Evolutionary conservation across 2,113 vertebrate species (phyloP).

Genomic region (Chlamydotis undulata): DNA sequence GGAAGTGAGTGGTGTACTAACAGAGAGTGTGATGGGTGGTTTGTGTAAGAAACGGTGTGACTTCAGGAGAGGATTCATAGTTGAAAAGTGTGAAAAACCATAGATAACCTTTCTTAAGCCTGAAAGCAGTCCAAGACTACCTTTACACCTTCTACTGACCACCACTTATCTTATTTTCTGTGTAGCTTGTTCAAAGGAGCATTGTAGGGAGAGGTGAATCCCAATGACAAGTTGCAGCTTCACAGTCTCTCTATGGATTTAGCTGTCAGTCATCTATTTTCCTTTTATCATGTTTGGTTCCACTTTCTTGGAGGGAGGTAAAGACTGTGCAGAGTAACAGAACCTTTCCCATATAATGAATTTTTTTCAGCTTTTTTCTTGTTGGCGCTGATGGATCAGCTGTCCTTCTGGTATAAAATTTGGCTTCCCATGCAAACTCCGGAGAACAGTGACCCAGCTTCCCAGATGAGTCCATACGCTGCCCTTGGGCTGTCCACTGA

Average conservation of each 20-base stretch:
- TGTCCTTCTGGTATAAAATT: neutral
- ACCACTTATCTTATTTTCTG: neutral
- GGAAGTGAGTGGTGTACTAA: neutral
- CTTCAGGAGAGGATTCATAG: neutral
- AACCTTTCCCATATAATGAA: neutral
- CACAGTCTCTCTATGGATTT: neutral
- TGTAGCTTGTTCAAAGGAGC: neutral
- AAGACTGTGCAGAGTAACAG: neutral
- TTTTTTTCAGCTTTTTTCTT: neutral
- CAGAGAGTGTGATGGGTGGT: neutral
- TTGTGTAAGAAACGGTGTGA: neutral
- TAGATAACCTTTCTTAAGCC: neutral
- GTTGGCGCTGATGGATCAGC: accelerated
- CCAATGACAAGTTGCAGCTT: neutral
- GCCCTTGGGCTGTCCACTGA: neutral
- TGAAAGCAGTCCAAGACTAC: neutral
- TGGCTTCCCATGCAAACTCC: neutral
- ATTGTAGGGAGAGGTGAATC: neutral
- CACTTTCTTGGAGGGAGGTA: neutral
- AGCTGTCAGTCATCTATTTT: neutral
- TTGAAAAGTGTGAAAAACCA: neutral
- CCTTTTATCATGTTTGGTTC: neutral
- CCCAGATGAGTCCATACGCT: neutral
- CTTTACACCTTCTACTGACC: neutral
- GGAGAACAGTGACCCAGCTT: neutral